Evolutionary conservation across 2,113 vertebrate species (phyloP), one percentile per base, ranked within the genome.

Genomic region (Zootoca vivipara): DNA sequence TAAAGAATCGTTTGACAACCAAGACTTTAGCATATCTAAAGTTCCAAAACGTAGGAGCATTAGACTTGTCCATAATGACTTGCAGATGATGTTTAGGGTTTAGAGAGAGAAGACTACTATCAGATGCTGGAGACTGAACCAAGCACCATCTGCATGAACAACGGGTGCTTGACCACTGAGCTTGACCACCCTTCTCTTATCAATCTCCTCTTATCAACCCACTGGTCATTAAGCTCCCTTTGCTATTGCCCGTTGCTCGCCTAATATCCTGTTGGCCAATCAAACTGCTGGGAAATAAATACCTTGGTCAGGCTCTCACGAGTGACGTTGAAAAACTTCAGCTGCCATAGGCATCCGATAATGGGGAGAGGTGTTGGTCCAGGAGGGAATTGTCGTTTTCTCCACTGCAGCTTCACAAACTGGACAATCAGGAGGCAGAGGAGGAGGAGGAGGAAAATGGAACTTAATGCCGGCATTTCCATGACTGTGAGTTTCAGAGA

Each of bases 341-440:
- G 92, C 40, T 96, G 94, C 92, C 95, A 90, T 35, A 95, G 77
- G 77, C 93, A 95, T 89, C 95, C 95, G 35, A 95, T 35, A 22
- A 95, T 1, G 18, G 93, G 96, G 12, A 93, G 83, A 1, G 96
- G 93, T 65, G 86, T 69, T 1, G 91, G 94, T 12, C 96, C 95
- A 1, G 95, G 95, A 89, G 94, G 96, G 67, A 93, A 22, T 3
- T 0, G 7, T 56, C 84, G 90, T 87, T 91, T 38, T 28, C 80
- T 52, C 92, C 90, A 58, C 62, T 92, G 91, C 20, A 93, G 0
- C 75, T 65, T 92, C 83, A 93, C 82, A 78, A 92, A 92, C 30
- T 94, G 7, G 38, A 90, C 1, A 3, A 28, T 10, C 10, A 93
- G 38, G 42, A 95, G 82, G 86, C n/a, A 89, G 12, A 78, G 7